Conservation (phyloP, 2,797 vertebrate genomes). For the Artibeus lituratus region DNA sequence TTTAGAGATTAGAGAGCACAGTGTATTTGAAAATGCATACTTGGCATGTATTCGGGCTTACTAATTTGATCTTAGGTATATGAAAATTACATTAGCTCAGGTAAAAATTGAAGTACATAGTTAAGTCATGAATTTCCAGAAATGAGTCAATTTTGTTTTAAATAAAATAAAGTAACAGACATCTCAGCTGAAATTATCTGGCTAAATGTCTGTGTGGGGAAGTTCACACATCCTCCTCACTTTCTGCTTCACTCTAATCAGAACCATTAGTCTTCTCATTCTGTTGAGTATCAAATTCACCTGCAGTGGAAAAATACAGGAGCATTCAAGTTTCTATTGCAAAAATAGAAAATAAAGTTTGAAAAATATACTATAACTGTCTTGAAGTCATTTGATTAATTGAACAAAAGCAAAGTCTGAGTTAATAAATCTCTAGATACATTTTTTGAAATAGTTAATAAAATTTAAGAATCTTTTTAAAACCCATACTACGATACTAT, state of each 20-base stretch:
- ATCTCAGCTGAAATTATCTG: slow-evolving; percentile 71
- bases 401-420: neutral
- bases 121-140: slow-evolving; percentile 66
- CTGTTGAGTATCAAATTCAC: slow-evolving; percentile 70
- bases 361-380: neutral
- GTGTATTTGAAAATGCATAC: neutral
- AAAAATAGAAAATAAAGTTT: neutral
- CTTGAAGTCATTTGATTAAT: neutral
- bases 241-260: slow-evolving; percentile 71
- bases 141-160: slow-evolving; percentile 70
- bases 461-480: neutral
- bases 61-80: slow-evolving; percentile 11
- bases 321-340: slow-evolving; percentile 1
- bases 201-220: slow-evolving; percentile 71
- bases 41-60: neutral
- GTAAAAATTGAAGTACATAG: slow-evolving; percentile 42
- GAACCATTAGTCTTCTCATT: slow-evolving; percentile 66
- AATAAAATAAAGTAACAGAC: slow-evolving; percentile 74
- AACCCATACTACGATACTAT: neutral
- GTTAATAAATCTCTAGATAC: neutral
- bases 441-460: neutral
- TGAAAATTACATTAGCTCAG: slow-evolving; percentile 19
- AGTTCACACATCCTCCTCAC: slow-evolving; percentile 75
- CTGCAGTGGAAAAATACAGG: slow-evolving; percentile 65
- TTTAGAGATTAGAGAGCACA: neutral